Conservation (phyloP, 2,797 vertebrate genomes). For the Bradypodion pumilum region DNA sequence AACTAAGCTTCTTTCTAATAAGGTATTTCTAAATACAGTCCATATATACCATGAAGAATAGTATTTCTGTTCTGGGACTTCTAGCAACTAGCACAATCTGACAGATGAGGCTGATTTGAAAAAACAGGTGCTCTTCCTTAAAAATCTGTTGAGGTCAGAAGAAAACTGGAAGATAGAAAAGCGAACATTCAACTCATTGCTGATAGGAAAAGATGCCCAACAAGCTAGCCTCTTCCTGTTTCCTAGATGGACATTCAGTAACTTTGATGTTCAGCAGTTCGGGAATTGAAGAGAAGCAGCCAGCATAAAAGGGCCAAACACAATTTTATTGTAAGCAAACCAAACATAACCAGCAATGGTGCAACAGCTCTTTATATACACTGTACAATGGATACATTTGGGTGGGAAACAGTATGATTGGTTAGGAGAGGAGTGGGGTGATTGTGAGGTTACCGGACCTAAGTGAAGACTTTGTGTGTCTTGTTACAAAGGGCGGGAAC, state of each 20-base stretch:
- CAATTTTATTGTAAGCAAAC: no score
- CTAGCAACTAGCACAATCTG: conserved; percentile 19
- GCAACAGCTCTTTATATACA: no score
- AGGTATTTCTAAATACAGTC: neutral
- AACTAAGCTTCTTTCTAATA: conserved; percentile 12
- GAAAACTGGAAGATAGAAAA: conserved; percentile 45
- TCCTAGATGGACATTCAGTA: conserved; percentile 63
- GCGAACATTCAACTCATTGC: conserved; percentile 44
- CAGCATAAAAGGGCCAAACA: no score
- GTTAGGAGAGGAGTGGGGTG: no score
- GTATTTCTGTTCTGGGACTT: neutral
- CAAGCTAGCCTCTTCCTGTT: conserved; percentile 53
- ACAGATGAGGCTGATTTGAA: conserved; percentile 24
- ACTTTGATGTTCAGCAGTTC: no score
- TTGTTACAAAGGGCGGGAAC: no score
- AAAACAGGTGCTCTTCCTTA: conserved; percentile 40
- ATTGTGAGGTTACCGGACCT: no score
- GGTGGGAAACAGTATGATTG: no score
- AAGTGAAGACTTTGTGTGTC: no score
- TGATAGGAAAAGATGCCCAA: conserved; percentile 59
- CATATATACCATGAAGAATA: neutral
- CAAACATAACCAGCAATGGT: no score
- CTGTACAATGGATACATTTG: no score
- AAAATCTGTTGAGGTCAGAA: conserved; percentile 12
- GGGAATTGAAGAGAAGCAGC: no score